Conservation (phyloP, 2,113 vertebrate species). For the Oreotrochilus melanogaster region DNA sequence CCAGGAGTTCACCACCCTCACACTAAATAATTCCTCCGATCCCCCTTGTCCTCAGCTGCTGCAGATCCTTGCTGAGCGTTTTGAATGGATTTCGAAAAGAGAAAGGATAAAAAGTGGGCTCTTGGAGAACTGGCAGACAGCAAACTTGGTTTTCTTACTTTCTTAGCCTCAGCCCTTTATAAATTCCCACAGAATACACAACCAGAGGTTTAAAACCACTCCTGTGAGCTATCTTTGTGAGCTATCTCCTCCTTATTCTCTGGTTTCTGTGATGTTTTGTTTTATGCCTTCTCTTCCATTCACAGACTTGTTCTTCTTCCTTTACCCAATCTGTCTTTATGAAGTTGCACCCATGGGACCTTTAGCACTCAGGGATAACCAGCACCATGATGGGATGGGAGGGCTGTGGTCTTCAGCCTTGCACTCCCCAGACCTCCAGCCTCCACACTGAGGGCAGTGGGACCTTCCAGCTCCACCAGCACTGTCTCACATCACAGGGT, state of each 20-base stretch:
- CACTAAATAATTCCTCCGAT: not conserved
- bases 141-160: not conserved
- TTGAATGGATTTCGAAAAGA: accelerated
- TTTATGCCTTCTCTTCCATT: not conserved
- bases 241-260: not conserved
- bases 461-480: not conserved
- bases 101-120: accelerated
- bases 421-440: not conserved
- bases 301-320: not conserved
- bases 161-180: accelerated
- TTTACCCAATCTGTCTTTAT: not conserved
- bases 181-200: not conserved
- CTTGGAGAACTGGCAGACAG: not conserved
- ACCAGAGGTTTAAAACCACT: not conserved
- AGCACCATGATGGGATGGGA: not conserved
- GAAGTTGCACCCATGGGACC: not conserved
- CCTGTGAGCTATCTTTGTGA: not conserved
- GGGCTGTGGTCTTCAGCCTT: not conserved
- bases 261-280: not conserved
- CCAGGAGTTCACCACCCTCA: too few relatives aligned
- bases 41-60: not conserved
- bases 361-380: not conserved
- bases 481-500: not conserved
- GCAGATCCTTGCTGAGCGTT: accelerated
- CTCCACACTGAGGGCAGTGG: not conserved